Percentiles rank a stretch among this genome's conserved stretches.
These are phyloP conservation scores for Augiades crinisus DNA, from an alignment of 2,888 invertebrate species.

Conservation along the genomic window DNA sequence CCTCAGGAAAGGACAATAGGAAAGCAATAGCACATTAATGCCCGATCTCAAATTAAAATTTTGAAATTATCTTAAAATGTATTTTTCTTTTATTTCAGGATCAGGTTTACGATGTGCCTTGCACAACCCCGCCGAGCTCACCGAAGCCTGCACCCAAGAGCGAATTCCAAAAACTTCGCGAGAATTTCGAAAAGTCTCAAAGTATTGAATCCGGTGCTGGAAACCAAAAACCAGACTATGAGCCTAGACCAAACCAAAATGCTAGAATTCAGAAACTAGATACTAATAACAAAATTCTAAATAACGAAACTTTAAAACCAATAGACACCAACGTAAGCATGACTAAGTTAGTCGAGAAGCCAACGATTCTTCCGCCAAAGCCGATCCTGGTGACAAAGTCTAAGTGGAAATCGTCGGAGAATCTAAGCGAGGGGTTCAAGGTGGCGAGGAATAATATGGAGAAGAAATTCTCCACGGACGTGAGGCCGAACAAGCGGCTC, in stretches of 20 bases:
- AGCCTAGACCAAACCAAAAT: not conserved
- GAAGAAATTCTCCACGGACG: constrained; percentile 51
- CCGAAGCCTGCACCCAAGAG: constrained; percentile 39
- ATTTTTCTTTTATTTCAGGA: constrained; percentile 50
- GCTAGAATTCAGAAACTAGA: not conserved
- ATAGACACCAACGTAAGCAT: not conserved
- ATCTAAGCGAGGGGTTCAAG: constrained; percentile 38
- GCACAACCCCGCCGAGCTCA: constrained; percentile 44
- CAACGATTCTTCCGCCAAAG: constrained; percentile 40
- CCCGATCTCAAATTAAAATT: not conserved
- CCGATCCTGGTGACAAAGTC: constrained; percentile 41
- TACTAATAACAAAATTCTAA: no score
- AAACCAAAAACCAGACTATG: not conserved
- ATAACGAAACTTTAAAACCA: not conserved
- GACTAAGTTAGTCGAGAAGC: constrained; percentile 32
- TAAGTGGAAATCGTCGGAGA: constrained; percentile 46
- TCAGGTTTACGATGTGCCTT: constrained; percentile 65
- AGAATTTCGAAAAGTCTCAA: constrained; percentile 55
- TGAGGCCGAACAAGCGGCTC: constrained; percentile 42
- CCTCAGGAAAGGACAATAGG: no score
- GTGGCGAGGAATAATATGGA: constrained; percentile 37
- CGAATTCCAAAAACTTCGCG: constrained; percentile 57
- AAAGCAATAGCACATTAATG: no score
- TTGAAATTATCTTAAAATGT: not conserved
- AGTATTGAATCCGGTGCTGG: not conserved